Conservation (phyloP, 2,797 vertebrate species). For the Hapalemur alaotrensis region DNA sequence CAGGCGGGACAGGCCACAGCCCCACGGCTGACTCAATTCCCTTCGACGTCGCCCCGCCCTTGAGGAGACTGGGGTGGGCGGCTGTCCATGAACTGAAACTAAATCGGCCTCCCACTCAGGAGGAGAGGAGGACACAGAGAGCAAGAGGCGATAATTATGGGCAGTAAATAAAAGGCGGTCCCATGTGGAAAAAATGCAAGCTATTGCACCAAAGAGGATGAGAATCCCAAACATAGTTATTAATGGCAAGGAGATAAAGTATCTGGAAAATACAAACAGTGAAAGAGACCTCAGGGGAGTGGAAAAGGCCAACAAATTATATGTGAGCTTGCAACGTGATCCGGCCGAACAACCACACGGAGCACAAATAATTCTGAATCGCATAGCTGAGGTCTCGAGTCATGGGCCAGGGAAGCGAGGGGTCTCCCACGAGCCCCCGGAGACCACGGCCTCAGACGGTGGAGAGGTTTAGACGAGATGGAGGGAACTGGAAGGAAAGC, state of each 20-base stretch:
- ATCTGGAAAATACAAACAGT: constrained; percentile 28
- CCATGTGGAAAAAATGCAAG: constrained; percentile 17
- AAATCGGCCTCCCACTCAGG: neutral
- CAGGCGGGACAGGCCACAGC: neutral
- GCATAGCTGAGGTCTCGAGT: constrained; percentile 48
- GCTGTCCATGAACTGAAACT: neutral
- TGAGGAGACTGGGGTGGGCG: neutral
- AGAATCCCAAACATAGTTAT: constrained; percentile 29
- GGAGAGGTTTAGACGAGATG: neutral
- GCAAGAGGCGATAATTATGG: neutral
- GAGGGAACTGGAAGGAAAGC: neutral
- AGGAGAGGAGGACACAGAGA: neutral
- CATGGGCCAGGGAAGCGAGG: neutral
- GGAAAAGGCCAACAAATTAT: constrained; percentile 56
- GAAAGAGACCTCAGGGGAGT: constrained; percentile 32
- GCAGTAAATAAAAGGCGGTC: neutral
- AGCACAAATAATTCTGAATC: neutral
- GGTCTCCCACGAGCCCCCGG: neutral
- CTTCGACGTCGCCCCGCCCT: neutral
- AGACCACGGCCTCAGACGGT: neutral
- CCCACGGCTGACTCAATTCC: rapidly evolving
- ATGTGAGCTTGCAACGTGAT: constrained; percentile 17
- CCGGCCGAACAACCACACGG: neutral
- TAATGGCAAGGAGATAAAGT: constrained; percentile 60
- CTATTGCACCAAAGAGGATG: neutral